These are phyloP conservation scores for Trachelus stipa DNA, from an alignment of 2,888 invertebrate genomes.

Conservation along the genomic window DNA sequence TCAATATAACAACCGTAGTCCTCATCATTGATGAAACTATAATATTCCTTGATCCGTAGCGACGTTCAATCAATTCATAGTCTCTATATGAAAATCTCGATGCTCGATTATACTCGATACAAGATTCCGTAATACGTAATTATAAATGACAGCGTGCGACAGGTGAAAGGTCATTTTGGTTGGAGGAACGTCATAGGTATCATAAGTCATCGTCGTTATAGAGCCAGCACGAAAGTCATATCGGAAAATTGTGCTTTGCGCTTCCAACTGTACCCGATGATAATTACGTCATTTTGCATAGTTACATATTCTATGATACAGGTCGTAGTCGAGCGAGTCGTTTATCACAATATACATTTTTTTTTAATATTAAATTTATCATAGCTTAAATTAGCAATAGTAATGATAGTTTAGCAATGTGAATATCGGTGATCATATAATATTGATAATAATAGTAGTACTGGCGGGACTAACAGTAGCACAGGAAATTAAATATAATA, in stretches of 20 bases:
- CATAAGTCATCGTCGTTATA: background rate
- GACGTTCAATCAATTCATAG: constrained; percentile 1
- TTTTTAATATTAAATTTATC: constrained; percentile 28
- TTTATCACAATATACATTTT: constrained; percentile 56
- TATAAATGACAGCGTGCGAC: background rate
- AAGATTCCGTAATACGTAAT: background rate
- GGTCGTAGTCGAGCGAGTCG: constrained; percentile 41
- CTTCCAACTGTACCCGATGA: background rate
- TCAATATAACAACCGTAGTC: constrained; percentile 43
- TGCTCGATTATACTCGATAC: background rate
- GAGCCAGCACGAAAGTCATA: background rate
- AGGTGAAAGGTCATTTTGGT: background rate
- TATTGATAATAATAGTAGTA: background rate
- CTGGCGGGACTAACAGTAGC: background rate
- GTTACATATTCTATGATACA: constrained; percentile 44
- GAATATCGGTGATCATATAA: background rate
- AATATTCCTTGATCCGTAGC: constrained; percentile 37
- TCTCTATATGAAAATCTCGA: background rate
- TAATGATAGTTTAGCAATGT: background rate
- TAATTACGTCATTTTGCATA: background rate
- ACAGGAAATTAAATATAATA: background rate
- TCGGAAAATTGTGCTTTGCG: background rate
- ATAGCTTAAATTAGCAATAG: constrained; percentile 17
- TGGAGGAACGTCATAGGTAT: background rate
- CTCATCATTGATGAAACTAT: constrained; percentile 43